A percentile compares a stretch with the other conserved stretches of the same genome.
Conservation (phyloP, 2,113 vertebrate species). For the Thymallus thymallus region DNA sequence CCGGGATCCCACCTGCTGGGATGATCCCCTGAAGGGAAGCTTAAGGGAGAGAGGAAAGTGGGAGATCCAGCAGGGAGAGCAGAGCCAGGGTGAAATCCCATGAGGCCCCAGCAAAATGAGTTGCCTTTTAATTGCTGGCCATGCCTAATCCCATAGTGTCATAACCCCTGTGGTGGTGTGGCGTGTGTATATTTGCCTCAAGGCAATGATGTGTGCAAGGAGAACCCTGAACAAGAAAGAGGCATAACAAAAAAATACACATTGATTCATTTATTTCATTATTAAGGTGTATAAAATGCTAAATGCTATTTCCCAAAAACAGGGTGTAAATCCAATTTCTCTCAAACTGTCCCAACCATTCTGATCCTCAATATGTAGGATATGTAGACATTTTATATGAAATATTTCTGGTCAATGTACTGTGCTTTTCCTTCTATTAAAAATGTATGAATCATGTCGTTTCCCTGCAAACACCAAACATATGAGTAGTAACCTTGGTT, state of each 20-base stretch:
- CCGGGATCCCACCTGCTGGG: conserved; percentile 13
- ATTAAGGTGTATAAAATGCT: not conserved
- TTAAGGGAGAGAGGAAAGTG: not conserved
- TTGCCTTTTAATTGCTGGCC: not conserved
- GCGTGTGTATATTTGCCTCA: not conserved
- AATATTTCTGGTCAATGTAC: not conserved
- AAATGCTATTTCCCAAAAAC: not conserved
- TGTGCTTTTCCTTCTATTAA: not conserved
- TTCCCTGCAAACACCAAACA: conserved; percentile 9
- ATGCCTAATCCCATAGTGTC: not conserved
- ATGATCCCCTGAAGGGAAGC: conserved; percentile 15
- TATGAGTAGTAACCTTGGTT: conserved; percentile 31
- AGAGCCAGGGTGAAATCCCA: not conserved
- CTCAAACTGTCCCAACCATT: not conserved
- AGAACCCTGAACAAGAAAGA: not conserved
- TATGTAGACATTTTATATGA: too few species aligned
- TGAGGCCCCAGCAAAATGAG: not conserved
- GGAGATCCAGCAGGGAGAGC: not conserved
- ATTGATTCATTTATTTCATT: not conserved
- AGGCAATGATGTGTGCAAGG: not conserved
- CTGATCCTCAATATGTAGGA: too few species aligned
- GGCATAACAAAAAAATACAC: not conserved
- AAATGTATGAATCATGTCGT: not conserved
- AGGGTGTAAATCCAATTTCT: not conserved
- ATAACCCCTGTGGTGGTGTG: not conserved